Conservation (phyloP, 2,888 invertebrate species). For the Endotricha flammealis region DNA sequence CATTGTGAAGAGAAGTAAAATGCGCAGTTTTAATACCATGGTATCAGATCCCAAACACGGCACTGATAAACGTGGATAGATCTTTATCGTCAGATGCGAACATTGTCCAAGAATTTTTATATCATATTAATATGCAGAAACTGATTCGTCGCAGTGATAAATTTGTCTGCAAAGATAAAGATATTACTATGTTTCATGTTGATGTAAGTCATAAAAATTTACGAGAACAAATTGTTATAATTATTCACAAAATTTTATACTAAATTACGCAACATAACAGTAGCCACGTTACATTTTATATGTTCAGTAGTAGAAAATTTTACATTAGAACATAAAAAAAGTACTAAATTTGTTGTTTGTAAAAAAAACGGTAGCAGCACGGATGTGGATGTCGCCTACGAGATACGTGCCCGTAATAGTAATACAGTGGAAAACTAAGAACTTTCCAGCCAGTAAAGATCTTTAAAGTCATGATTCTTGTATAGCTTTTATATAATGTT, state of each 20-base stretch:
- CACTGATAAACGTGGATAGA: no score
- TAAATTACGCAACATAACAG: no score
- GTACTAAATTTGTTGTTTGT: no score
- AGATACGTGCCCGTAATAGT: conserved; percentile 54
- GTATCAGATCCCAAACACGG: no score
- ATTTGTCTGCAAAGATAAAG: conserved; percentile 9
- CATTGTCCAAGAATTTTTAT: conserved; percentile 18
- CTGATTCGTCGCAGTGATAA: conserved; percentile 19
- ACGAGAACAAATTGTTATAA: conserved; percentile 12
- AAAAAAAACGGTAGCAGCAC: conserved; percentile 59
- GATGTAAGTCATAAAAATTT: conserved; percentile 17
- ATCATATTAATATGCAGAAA: conserved; percentile 28
- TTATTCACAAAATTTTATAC: background rate
- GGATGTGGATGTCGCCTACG: conserved; percentile 59
- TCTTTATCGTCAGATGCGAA: conserved; percentile 18
- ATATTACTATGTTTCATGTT: conserved; percentile 19
- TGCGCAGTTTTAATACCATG: no score
- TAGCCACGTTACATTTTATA: no score
- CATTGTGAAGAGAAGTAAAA: no score
- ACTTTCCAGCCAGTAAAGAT: conserved; percentile 34
- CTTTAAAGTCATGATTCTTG: conserved; percentile 22
- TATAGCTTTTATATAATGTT: background rate
- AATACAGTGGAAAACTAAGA: conserved; percentile 32
- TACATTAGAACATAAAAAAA: no score
- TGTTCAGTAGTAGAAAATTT: no score